Conservation (phyloP, 2,888 invertebrate species). For the Calliopum simillimum region DNA sequence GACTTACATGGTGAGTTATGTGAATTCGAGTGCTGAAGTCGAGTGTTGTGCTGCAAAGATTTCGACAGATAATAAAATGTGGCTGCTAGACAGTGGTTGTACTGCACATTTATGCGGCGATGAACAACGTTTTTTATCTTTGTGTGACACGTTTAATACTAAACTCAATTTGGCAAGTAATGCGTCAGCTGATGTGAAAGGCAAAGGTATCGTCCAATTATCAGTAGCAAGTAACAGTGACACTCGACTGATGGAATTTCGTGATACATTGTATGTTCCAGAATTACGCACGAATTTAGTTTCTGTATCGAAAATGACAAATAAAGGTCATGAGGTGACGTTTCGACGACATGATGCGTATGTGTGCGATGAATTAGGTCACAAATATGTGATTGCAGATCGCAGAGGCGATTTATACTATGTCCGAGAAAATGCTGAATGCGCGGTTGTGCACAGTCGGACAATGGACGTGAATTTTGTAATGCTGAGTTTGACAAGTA, state of each 20-base stretch:
- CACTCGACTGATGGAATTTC: conserved; percentile 33
- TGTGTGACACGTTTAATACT: conserved; percentile 21
- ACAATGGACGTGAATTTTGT: conserved; percentile 52
- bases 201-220: conserved; percentile 32
- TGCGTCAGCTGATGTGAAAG: conserved; percentile 35
- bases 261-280: conserved; percentile 38
- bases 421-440: conserved; percentile 35
- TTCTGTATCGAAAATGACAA: conserved; percentile 39
- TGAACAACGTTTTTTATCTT: conserved; percentile 22
- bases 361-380: conserved; percentile 28
- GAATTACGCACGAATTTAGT: conserved; percentile 37
- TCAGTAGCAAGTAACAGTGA: conserved; percentile 24
- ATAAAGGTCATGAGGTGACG: conserved; percentile 37
- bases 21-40: too few relatives aligned
- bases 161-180: conserved; percentile 37
- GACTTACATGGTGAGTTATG: not conserved
- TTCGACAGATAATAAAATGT: too few relatives aligned
- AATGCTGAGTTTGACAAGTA: conserved; percentile 44
- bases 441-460: conserved; percentile 44
- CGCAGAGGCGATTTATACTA: conserved; percentile 38
- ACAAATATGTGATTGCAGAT: conserved; percentile 32
- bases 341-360: conserved; percentile 35
- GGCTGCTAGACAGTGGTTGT: conserved; percentile 38
- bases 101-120: conserved; percentile 41
- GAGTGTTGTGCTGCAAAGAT: too few relatives aligned